Evolutionary conservation across 64 coral and sea anemone species (phyloP).

Genomic region (Porites australiensis): DNA sequence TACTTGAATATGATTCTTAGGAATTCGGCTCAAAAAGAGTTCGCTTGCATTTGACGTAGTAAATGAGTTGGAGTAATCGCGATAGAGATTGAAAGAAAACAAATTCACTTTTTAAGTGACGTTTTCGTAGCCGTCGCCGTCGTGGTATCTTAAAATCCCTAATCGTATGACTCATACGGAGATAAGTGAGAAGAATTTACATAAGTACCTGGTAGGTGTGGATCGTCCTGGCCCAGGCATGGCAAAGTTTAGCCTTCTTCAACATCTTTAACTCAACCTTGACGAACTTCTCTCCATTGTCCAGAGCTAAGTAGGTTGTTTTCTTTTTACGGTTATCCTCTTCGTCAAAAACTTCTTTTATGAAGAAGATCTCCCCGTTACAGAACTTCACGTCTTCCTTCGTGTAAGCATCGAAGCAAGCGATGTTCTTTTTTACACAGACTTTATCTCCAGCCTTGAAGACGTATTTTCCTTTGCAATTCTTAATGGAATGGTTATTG

Average conservation of each 20-base stretch:
- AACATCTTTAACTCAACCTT: conserved; percentile 51
- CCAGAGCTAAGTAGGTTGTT: conserved; percentile 51
- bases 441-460: conserved; percentile 71
- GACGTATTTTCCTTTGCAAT: conserved; percentile 47
- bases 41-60: no score
- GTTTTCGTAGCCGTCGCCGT: no score
- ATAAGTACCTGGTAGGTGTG: conserved; percentile 71
- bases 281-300: conserved; percentile 60
- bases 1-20: no score
- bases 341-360: conserved; percentile 47
- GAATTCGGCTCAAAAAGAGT: no score
- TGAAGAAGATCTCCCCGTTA: conserved; percentile 82
- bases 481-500: conserved; percentile 54
- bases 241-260: conserved; percentile 62
- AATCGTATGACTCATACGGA: background rate
- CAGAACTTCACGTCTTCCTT: conserved; percentile 38
- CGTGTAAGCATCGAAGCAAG: conserved; percentile 21
- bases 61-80: no score
- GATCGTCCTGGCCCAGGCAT: conserved; percentile 69
- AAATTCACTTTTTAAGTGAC: no score
- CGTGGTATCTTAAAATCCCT: background rate
- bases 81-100: no score
- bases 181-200: background rate
- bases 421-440: conserved; percentile 62
- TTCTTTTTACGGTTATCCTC: conserved; percentile 6